Conservation (phyloP, 1,140 invertebrate genomes). For the Drosophila punjabiensis region DNA sequence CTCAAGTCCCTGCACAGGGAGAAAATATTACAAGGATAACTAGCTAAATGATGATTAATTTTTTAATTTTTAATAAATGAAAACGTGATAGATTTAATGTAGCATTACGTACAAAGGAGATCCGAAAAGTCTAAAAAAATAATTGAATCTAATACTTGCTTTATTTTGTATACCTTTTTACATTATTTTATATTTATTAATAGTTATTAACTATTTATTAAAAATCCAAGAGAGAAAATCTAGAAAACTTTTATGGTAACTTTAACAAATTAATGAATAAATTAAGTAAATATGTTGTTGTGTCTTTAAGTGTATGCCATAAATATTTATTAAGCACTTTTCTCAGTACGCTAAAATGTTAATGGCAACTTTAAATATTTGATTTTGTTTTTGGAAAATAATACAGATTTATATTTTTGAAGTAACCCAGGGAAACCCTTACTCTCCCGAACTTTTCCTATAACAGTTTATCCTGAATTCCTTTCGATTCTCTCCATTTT, state of each 20-base stretch:
- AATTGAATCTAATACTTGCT: too few species aligned
- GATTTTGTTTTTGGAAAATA: accelerated
- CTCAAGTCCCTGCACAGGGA: constrained; percentile 8
- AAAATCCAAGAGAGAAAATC: not conserved
- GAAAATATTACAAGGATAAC: not conserved
- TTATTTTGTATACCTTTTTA: too few species aligned
- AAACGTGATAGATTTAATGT: not conserved
- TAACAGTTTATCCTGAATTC: not conserved
- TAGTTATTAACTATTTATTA: not conserved
- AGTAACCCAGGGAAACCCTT: not conserved
- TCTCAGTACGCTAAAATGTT: not conserved
- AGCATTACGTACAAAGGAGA: not conserved
- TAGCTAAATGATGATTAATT: not conserved
- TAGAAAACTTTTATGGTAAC: too few species aligned
- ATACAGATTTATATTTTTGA: too few species aligned
- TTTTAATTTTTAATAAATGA: not conserved
- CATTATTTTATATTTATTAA: not conserved
- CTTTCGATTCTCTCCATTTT: not conserved
- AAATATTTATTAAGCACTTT: not conserved
- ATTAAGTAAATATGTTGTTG: too few species aligned
- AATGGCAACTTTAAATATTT: not conserved
- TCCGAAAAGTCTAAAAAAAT: not conserved
- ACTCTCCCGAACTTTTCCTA: not conserved
- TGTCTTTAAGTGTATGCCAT: not conserved
- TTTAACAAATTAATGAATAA: not conserved